Evolutionary conservation across 2,113 vertebrate genomes (phyloP).

Genomic region (Cyphomyrus plagiostoma): DNA sequence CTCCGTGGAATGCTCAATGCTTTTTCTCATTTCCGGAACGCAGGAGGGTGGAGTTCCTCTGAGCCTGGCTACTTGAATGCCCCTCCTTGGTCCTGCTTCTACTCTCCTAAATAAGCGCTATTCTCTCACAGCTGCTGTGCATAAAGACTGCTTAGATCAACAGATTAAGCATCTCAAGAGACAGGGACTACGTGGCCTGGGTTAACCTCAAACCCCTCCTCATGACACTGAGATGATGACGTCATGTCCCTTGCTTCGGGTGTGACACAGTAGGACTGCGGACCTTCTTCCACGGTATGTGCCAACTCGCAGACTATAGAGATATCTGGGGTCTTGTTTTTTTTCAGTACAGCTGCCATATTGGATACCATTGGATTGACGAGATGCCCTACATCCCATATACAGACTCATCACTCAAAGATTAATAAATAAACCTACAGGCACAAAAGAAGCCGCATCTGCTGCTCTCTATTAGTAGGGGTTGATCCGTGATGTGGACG

Average conservation of each 20-base stretch:
- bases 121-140: conserved; percentile 38
- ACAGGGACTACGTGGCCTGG: background rate
- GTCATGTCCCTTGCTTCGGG: background rate
- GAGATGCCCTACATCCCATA: background rate
- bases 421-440: background rate
- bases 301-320: background rate
- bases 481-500: background rate
- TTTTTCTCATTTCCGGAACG: background rate
- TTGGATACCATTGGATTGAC: background rate
- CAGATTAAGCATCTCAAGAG: conserved; percentile 14
- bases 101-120: background rate
- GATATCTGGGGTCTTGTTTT: background rate
- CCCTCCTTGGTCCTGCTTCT: background rate
- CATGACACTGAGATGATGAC: background rate
- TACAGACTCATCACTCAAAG: background rate
- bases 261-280: background rate
- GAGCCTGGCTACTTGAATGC: background rate
- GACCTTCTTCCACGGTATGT: background rate
- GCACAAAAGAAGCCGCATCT: background rate
- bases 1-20: background rate
- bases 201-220: background rate
- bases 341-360: background rate
- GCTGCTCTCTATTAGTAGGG: background rate
- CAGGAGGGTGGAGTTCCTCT: background rate
- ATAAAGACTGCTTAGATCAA: background rate